These are phyloP conservation scores for Yponomeuta evonymella DNA, from an alignment of 2,888 invertebrate species.

Conservation along the genomic window DNA sequence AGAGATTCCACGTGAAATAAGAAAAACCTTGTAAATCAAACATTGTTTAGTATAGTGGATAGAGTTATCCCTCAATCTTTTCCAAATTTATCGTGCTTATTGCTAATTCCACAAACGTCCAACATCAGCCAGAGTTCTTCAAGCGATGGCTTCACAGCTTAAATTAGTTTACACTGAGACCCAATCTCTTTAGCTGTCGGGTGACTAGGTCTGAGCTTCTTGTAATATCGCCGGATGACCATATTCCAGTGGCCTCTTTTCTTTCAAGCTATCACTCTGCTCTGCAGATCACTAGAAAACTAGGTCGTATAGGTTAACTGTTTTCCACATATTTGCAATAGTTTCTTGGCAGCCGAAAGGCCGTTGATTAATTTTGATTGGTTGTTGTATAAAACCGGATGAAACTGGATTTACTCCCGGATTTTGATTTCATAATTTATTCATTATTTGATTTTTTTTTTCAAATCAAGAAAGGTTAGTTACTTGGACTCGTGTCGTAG, in stretches of 20 bases:
- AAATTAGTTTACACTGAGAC: background rate
- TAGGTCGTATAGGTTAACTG: background rate
- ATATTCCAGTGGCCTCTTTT: background rate
- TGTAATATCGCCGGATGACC: background rate
- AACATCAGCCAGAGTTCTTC: background rate
- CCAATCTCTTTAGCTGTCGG: slow-evolving; percentile 1
- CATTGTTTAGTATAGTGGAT: too few relatives aligned
- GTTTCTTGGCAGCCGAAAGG: background rate
- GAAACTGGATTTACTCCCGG: background rate
- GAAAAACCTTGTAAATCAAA: too few relatives aligned
- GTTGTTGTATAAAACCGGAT: background rate
- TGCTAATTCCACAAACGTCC: background rate
- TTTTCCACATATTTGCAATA: slow-evolving; percentile 11
- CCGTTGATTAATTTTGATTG: background rate
- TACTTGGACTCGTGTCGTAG: too few relatives aligned
- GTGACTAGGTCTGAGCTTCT: background rate
- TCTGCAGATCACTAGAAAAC: too few relatives aligned
- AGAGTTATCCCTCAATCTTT: too few relatives aligned
- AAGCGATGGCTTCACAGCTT: background rate
- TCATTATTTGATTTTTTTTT: too few relatives aligned
- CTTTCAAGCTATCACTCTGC: background rate
- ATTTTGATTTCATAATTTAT: background rate
- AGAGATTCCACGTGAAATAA: too few relatives aligned
- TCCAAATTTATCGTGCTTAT: too few relatives aligned
- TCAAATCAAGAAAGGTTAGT: too few relatives aligned